Base-by-base conservation (phyloP, 2,113 vertebrate genomes). In the Chloropsis hardwickii region DNA sequence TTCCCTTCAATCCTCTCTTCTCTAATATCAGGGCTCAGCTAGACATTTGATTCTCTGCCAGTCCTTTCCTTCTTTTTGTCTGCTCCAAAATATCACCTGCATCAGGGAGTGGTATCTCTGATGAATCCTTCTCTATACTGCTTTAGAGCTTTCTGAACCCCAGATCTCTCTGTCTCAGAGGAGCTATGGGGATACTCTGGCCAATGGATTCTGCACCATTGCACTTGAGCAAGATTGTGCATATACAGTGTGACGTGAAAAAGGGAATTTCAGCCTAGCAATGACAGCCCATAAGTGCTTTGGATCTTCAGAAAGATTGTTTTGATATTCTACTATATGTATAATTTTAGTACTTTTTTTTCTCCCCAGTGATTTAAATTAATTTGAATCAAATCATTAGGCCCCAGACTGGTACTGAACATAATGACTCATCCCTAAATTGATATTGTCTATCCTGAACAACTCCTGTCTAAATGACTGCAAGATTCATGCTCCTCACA, bases 321-420 rank as follows among this genome's bases (percentile, higher is more conserved):
- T 91, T 76, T 88, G 58, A 35, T 94, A 27, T 74, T 66, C 78
- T 81, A 21, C 51, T 2, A 1, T 70, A 47, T 69, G 47, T 87
- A 51, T 92, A 67, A 88, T 94, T 87, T 95, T 35, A 86, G 91
- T 73, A 21, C 89, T 96, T 95, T 83, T 80, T 83, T 86, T 88
- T 48, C 64, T 84, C 69, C 61, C 91, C 66, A 87, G 73, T 97
- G 96, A 98, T 97, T 97, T 97, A 97, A 98, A 98, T 98, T 96
- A 97, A 98, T 97, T 98, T 97, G 95, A 97, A 97, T 98, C 96
- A 97, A 97, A 97, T 97, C 96, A 97, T 98, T 98, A 97, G 95
- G 94, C 95, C 96, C 51, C 94, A 97, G 97, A 97, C 96, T 97
- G 78, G 81, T 94, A 74, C 89, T 96, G 96, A 97, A 94, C 94